Percentiles rank a stretch among this genome's conserved stretches.
These are phyloP conservation scores for Tipula confusa DNA, from an alignment of 2,888 invertebrate species.

Conservation along the genomic window DNA sequence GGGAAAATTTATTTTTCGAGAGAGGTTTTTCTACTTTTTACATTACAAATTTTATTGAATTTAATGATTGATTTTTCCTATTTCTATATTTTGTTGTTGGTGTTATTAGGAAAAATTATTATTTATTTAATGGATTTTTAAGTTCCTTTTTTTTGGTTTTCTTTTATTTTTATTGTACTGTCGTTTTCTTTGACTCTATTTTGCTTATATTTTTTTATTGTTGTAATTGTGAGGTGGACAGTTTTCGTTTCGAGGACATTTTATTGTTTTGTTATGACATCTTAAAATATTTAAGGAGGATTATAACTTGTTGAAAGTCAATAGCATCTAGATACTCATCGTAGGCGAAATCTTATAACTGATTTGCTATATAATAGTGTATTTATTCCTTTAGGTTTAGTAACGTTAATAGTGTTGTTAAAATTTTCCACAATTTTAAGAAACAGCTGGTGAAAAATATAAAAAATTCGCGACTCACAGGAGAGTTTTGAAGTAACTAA, in stretches of 20 bases:
- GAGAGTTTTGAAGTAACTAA: no score
- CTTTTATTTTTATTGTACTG: background rate
- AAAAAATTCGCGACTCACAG: no score
- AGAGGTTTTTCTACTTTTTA: background rate
- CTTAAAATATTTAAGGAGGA: no score
- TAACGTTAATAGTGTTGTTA: no score
- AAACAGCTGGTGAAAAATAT: no score
- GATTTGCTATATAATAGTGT: no score
- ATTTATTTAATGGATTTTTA: constrained; percentile 5
- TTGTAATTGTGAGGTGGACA: background rate
- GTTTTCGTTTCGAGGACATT: background rate
- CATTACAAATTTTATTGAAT: background rate
- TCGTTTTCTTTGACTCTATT: no score
- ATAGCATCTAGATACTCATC: no score
- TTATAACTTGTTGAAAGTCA: no score
- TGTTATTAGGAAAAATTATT: background rate
- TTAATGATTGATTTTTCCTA: background rate
- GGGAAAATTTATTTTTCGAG: background rate
- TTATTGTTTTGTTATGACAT: background rate
- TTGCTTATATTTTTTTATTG: background rate
- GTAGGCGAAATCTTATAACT: no score
- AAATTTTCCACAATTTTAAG: no score
- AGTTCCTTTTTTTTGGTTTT: background rate
- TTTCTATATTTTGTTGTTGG: background rate
- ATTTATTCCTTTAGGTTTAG: no score